A percentile compares a stretch with the other conserved stretches of the same genome.
Evolutionary conservation across 2,888 invertebrate genomes (phyloP).

Genomic region (Nomada goodeniana): DNA sequence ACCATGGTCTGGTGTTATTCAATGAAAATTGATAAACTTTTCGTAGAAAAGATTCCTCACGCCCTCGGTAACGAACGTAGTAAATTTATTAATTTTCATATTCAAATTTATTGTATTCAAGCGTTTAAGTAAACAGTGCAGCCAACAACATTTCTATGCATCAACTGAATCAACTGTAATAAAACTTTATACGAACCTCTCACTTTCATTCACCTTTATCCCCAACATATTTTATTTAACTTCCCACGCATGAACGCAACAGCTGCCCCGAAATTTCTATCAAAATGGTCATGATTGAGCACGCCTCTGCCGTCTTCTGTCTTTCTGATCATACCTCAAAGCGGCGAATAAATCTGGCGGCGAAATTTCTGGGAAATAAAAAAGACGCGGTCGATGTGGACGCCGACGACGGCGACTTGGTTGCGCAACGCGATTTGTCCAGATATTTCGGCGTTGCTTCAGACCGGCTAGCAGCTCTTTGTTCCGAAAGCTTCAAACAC

Average conservation of each 20-base stretch:
- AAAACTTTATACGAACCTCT: neutral
- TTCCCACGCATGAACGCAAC: neutral
- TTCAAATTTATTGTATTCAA: neutral
- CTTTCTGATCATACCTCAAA: constrained; percentile 61
- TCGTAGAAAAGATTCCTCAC: neutral
- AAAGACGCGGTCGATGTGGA: constrained; percentile 64
- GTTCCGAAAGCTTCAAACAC: constrained; percentile 46
- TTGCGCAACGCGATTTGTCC: constrained; percentile 74
- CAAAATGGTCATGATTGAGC: neutral
- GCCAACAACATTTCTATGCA: neutral
- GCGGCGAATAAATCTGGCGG: constrained; percentile 76
- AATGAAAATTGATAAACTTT: too few species aligned
- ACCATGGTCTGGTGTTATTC: neutral
- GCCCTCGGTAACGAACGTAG: too few species aligned
- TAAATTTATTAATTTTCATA: neutral
- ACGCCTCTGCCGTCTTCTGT: constrained; percentile 44
- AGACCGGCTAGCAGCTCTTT: constrained; percentile 56
- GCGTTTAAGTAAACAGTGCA: neutral
- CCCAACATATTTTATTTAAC: neutral
- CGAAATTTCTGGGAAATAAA: constrained; percentile 80
- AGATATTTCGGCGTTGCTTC: constrained; percentile 62
- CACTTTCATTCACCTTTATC: neutral
- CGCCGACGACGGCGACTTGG: constrained; percentile 43
- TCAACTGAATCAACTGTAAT: neutral
- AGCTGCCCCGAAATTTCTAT: neutral